Conservation (phyloP, 2,888 invertebrate species). For the Plebejus argus region DNA sequence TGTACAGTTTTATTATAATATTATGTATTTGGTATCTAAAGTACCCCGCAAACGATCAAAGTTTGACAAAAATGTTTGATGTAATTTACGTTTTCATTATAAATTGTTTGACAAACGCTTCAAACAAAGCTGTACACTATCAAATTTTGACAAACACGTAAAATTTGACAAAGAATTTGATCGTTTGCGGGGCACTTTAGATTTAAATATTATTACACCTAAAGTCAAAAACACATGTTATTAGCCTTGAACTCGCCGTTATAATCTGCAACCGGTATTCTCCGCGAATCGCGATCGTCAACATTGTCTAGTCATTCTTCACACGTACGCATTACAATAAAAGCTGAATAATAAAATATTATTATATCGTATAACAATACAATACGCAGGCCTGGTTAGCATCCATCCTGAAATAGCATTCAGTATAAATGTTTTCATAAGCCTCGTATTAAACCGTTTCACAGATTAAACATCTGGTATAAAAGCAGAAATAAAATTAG, state of each 20-base stretch:
- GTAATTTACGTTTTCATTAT: too few species aligned
- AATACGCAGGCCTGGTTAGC: conserved; percentile 1
- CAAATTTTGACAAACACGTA: too few species aligned
- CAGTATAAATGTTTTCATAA: conserved; percentile 28
- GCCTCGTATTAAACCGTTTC: conserved; percentile 20
- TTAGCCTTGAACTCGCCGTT: conserved; percentile 8
- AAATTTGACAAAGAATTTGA: too few species aligned
- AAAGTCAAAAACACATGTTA: not conserved
- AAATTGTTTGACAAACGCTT: too few species aligned
- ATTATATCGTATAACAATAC: conserved; percentile 11
- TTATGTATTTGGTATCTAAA: too few species aligned
- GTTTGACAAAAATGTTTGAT: too few species aligned
- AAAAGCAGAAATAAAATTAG: conserved; percentile 31
- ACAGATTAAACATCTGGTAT: conserved; percentile 29
- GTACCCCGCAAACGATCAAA: too few species aligned
- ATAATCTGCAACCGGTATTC: conserved; percentile 4
- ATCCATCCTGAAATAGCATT: conserved; percentile 7
- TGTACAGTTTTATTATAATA: too few species aligned
- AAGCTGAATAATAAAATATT: conserved; percentile 7
- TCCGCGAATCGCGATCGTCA: not conserved
- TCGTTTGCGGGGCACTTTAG: too few species aligned
- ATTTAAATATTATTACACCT: not conserved
- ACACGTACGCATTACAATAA: not conserved
- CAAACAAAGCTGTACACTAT: too few species aligned
- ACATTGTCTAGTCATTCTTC: not conserved